Percentiles rank a stretch among this genome's conserved stretches.
Conservation (phyloP, 2,797 vertebrate genomes). For the Peromyscus nudipes region DNA sequence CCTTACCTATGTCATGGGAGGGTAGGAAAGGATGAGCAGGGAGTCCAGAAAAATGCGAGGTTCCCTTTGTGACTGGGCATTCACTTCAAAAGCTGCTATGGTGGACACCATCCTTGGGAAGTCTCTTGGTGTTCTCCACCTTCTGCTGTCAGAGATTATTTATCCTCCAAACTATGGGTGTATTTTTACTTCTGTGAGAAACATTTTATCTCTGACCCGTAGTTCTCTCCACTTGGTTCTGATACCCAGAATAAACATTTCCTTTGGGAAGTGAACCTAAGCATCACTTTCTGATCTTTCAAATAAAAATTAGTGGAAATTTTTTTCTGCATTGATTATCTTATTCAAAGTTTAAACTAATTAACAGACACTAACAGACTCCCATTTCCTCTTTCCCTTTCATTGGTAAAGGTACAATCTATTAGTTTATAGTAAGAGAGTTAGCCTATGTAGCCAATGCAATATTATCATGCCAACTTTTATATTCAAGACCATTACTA, state of each 20-base stretch:
- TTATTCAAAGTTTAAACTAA: constrained; percentile 54
- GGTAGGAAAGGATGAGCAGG: background rate
- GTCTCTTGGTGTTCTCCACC: background rate
- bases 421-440: background rate
- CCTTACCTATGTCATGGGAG: background rate
- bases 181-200: constrained; percentile 41
- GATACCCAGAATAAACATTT: constrained; percentile 23
- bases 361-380: background rate
- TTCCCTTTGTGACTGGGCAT: background rate
- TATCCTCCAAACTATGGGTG: background rate
- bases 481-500: background rate
- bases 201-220: background rate
- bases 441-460: constrained; percentile 36
- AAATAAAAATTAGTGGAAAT: constrained; percentile 50
- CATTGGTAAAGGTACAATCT: background rate
- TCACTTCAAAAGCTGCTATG: background rate
- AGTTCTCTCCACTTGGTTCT: background rate
- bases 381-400: background rate
- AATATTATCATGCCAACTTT: constrained; percentile 17
- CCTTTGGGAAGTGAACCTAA: background rate
- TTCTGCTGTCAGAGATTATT: background rate
- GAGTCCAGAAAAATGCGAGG: background rate
- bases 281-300: background rate
- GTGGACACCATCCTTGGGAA: background rate
- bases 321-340: background rate